A percentile compares a stretch with the other conserved stretches of the same genome.
phyloP scores from a whole-genome alignment of 2,113 vertebrate species.

The Laticauda colubrina region DNA sequence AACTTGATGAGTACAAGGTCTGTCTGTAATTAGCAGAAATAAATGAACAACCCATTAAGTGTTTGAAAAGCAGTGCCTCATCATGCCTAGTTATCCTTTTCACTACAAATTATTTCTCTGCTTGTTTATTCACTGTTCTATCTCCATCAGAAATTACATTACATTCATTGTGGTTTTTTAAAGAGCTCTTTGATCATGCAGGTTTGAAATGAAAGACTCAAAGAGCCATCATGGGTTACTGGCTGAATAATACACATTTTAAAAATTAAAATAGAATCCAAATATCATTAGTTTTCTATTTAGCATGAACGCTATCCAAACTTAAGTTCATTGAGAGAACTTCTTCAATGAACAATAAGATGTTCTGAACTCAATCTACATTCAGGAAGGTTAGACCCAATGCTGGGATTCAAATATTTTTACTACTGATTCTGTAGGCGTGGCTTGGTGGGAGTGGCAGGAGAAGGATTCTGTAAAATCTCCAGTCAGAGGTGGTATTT shows the following conservation, averaged over 20 bases:
- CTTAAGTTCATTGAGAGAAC: neutral
- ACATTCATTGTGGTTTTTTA: slow-evolving; percentile 20
- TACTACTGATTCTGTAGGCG: too few species aligned
- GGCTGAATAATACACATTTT: slow-evolving; percentile 9
- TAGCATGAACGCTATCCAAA: neutral
- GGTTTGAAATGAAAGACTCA: slow-evolving; percentile 5
- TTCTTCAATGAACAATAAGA: neutral
- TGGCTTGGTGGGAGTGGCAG: too few species aligned
- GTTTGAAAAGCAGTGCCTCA: neutral
- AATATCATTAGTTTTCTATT: neutral
- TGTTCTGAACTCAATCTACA: neutral
- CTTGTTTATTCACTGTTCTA: neutral
- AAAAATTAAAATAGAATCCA: slow-evolving; percentile 17
- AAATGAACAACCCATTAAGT: neutral
- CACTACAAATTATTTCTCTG: slow-evolving; percentile 21
- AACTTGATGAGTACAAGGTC: neutral
- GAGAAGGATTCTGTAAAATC: too few species aligned
- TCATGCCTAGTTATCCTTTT: neutral
- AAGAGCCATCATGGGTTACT: neutral
- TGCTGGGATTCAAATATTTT: too few species aligned
- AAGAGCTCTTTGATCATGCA: neutral
- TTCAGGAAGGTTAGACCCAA: neutral
- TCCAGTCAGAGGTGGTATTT: too few species aligned
- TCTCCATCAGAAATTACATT: neutral
- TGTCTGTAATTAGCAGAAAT: neutral